These are phyloP conservation scores for Geotrupes spiniger DNA, from an alignment of 2,888 invertebrate genomes.

Conservation along the genomic window DNA sequence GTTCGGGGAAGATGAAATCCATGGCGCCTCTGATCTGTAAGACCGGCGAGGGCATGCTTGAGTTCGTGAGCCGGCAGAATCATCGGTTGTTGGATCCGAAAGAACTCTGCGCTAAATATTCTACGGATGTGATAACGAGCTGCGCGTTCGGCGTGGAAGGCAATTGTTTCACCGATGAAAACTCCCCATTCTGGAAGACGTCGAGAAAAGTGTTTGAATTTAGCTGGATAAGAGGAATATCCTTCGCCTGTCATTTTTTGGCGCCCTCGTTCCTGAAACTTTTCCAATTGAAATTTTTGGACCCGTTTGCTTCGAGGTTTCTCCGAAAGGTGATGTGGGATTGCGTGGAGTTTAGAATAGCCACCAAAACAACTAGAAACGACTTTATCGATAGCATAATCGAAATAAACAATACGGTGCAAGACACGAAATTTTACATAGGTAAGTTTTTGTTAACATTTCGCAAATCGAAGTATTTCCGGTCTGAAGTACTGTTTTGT, in stretches of 20 bases:
- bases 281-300: slow-evolving; percentile 20
- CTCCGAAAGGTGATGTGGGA: slow-evolving; percentile 18
- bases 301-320: slow-evolving; percentile 13
- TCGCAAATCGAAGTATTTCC: too few relatives aligned
- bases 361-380: slow-evolving; percentile 44
- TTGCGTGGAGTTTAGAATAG: slow-evolving; percentile 19
- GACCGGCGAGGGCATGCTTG: slow-evolving; percentile 33
- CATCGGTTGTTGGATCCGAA: slow-evolving; percentile 25
- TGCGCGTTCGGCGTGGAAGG: slow-evolving; percentile 48
- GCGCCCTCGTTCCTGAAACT: slow-evolving; percentile 27
- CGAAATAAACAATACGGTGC: too few relatives aligned
- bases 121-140: slow-evolving; percentile 47
- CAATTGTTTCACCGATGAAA: slow-evolving; percentile 39
- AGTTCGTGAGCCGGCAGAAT: slow-evolving; percentile 6
- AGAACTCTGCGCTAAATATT: slow-evolving; percentile 39
- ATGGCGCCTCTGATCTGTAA: slow-evolving; percentile 53
- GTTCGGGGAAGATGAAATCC: slow-evolving; percentile 55
- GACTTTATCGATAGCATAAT: slow-evolving; percentile 60
- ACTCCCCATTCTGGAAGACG: slow-evolving; percentile 40
- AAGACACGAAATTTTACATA: too few relatives aligned
- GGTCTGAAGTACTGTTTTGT: too few relatives aligned
- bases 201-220: slow-evolving; percentile 37
- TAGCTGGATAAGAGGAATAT: slow-evolving; percentile 28
- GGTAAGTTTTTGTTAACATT: too few relatives aligned
- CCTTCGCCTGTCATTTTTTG: slow-evolving; percentile 26